phyloP scores from a whole-genome alignment of 2,797 vertebrate genomes.

The Molossus alvarezi region DNA sequence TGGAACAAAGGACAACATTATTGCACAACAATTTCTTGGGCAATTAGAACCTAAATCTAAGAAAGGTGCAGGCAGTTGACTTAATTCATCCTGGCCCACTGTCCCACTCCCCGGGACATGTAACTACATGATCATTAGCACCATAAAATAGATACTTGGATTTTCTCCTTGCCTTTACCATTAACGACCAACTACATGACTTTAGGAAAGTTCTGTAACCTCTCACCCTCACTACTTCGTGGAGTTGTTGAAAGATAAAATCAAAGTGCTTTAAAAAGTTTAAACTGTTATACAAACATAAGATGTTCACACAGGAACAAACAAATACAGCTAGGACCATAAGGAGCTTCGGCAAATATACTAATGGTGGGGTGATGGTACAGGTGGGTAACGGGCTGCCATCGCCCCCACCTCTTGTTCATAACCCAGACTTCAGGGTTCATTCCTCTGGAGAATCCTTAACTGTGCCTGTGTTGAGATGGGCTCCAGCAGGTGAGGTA shows the following conservation, averaged over 20 bases:
- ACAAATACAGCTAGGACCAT: neutral
- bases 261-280: constrained; percentile 16
- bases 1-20: neutral
- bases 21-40: neutral
- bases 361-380: neutral
- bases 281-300: neutral
- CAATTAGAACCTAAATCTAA: neutral
- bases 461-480: neutral
- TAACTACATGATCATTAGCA: neutral
- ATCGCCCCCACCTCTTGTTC: neutral
- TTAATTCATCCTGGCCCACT: neutral
- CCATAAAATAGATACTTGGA: neutral
- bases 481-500: neutral
- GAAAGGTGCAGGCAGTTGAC: neutral
- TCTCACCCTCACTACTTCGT: neutral
- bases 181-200: neutral
- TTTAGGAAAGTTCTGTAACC: neutral
- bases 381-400: neutral
- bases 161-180: constrained; percentile 9
- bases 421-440: neutral
- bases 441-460: neutral
- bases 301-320: neutral
- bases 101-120: neutral
- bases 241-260: constrained; percentile 47
- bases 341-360: neutral